Evolutionary conservation across 2,113 vertebrate genomes (phyloP).

Genomic region (Taurulus bubalis): DNA sequence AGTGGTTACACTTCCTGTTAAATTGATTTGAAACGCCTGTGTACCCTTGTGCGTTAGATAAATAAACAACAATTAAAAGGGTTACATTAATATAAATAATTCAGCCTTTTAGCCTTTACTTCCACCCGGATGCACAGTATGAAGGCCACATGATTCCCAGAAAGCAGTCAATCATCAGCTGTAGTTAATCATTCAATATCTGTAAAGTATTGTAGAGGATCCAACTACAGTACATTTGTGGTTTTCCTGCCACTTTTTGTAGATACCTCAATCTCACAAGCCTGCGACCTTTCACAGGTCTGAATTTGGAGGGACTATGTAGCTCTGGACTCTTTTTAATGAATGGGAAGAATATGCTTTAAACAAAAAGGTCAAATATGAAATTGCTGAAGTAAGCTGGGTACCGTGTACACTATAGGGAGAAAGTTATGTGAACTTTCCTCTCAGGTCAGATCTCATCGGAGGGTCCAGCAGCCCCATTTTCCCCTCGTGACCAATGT

Average conservation of each 20-base stretch:
- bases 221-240: neutral
- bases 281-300: neutral
- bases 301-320: neutral
- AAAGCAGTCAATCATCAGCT: neutral
- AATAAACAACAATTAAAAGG: neutral
- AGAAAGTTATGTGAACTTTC: slow-evolving; percentile 3
- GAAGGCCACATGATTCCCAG: neutral
- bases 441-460: neutral
- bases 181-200: slow-evolving; percentile 37
- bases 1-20: neutral
- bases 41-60: neutral
- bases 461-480: neutral
- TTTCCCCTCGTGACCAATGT: neutral
- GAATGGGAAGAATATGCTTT: neutral
- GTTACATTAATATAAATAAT: neutral
- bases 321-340: neutral
- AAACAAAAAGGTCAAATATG: neutral
- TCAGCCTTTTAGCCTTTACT: neutral
- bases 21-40: neutral
- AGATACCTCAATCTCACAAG: neutral
- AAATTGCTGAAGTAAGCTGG: neutral
- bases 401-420: neutral
- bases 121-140: neutral
- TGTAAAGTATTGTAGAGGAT: neutral
- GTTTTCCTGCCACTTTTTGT: neutral